Conservation (phyloP, 2,113 vertebrate species). For the pig (Sus scrofa) region T2T-Sscrofa CM000812.6:28953501-28954000, state of each 20-base stretch:
- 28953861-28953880: too few species aligned
- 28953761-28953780: too few species aligned
- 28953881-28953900: too few species aligned
- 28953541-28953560: background rate
- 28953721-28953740: background rate
- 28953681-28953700: background rate
- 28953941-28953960: too few species aligned
- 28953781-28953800: too few species aligned
- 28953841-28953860: too few species aligned
- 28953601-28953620: background rate
- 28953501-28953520: background rate
- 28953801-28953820: too few species aligned
- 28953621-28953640: slow-evolving; percentile 18
- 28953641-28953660: background rate
- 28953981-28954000: background rate
- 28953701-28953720: background rate
- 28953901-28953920: too few species aligned
- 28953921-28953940: too few species aligned
- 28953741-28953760: background rate
- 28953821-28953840: too few species aligned
- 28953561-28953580: background rate
- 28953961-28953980: too few species aligned
- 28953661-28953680: background rate
- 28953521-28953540: background rate
- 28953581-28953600: background rate